Evolutionary conservation across 2,113 vertebrate genomes (phyloP).

Genomic region (Collichthys lucidus): DNA sequence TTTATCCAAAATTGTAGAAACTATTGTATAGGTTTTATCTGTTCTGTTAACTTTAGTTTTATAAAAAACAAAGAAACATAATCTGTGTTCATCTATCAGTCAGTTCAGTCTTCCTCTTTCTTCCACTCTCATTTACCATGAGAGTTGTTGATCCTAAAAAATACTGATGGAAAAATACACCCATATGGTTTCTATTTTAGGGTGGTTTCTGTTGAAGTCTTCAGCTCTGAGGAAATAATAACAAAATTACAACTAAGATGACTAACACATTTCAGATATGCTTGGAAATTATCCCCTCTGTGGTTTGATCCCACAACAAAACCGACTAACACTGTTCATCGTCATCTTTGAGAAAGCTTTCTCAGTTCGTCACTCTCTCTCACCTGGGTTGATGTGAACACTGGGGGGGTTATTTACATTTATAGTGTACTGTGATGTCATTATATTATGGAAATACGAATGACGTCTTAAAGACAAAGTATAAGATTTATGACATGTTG

Average conservation of each 20-base stretch:
- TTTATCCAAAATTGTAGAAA: too few species aligned
- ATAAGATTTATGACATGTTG: not conserved
- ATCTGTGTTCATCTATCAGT: not conserved
- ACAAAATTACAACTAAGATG: conserved; percentile 38
- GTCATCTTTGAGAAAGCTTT: conserved; percentile 5
- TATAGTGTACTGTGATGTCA: not conserved
- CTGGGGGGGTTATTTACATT: not conserved
- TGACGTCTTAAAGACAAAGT: not conserved
- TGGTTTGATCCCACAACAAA: conserved; percentile 16
- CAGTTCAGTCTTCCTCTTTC: too few species aligned
- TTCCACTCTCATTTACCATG: not conserved
- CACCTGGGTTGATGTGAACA: not conserved
- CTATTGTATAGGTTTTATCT: not conserved
- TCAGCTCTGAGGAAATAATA: conserved; percentile 55
- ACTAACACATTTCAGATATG: conserved; percentile 49
- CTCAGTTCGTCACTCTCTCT: not conserved
- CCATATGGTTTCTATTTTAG: conserved; percentile 61
- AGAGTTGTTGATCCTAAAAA: conserved; percentile 31
- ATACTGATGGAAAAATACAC: conserved; percentile 20
- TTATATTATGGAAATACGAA: not conserved
- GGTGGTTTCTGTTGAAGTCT: conserved; percentile 47
- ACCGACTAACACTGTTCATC: not conserved
- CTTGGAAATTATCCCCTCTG: not conserved
- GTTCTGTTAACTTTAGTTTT: not conserved
- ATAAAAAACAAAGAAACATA: not conserved